Percentiles rank a stretch among this genome's conserved stretches.
Evolutionary conservation across 2,797 vertebrate genomes (phyloP).

Genomic region (Euthynnus affinis): DNA sequence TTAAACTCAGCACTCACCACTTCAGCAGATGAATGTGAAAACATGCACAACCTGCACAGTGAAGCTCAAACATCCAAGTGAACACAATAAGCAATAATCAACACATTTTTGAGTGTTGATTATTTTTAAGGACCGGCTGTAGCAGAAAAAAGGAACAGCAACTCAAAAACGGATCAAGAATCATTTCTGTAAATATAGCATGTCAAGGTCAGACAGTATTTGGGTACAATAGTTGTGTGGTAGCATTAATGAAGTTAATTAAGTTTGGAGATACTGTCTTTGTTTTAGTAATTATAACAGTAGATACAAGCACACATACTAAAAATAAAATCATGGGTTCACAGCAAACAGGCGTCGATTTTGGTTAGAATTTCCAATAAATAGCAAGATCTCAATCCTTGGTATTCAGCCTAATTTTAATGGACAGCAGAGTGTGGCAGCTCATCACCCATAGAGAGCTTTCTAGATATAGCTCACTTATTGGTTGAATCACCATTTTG

Average conservation of each 20-base stretch:
- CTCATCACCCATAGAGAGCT: constrained; percentile 33
- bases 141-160: neutral
- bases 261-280: neutral
- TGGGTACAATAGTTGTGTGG: neutral
- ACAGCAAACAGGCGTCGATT: constrained; percentile 13
- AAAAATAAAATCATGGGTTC: neutral
- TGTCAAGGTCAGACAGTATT: constrained; percentile 28
- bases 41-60: too few relatives aligned
- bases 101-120: too few relatives aligned
- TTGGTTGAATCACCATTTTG: constrained; percentile 48
- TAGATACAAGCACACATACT: neutral
- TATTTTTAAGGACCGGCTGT: neutral
- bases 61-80: too few relatives aligned
- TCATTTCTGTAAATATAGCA: neutral
- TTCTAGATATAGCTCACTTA: constrained; percentile 37
- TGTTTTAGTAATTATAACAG: neutral
- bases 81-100: too few relatives aligned
- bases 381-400: constrained; percentile 25
- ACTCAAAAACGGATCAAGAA: constrained; percentile 5
- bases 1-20: neutral
- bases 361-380: constrained; percentile 27
- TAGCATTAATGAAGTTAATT: constrained; percentile 9
- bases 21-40: too few relatives aligned
- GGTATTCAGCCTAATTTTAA: constrained; percentile 45
- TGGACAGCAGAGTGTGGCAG: constrained; percentile 40